Evolutionary conservation across 1,140 invertebrate genomes (phyloP).

Genomic region (Drosophila rufa): DNA sequence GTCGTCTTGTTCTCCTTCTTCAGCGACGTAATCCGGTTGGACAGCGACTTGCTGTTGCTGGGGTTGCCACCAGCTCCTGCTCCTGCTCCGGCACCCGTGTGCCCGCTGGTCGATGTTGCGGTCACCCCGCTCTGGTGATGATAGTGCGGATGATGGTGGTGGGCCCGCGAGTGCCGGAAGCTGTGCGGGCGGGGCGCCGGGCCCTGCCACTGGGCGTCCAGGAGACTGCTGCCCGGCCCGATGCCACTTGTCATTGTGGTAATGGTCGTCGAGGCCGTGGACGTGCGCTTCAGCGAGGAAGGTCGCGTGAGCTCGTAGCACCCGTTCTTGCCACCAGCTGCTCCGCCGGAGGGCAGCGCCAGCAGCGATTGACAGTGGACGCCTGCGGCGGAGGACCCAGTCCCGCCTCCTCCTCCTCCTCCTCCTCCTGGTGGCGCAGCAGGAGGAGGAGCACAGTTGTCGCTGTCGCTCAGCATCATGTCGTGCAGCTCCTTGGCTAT

Average conservation of each 20-base stretch:
- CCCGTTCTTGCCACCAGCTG: constrained; percentile 43
- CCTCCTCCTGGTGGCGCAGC: background rate
- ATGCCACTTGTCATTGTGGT: constrained; percentile 79
- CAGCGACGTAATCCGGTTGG: constrained; percentile 88
- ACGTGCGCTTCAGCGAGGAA: constrained; percentile 73
- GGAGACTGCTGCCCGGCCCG: constrained; percentile 68
- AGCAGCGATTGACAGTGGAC: constrained; percentile 73
- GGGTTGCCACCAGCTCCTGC: constrained; percentile 1
- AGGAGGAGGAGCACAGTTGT: constrained; percentile 45
- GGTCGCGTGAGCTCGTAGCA: constrained; percentile 80
- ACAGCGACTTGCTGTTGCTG: constrained; percentile 70
- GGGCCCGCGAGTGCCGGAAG: constrained; percentile 61
- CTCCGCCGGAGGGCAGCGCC: constrained; percentile 53
- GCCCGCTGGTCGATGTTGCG: constrained; percentile 13
- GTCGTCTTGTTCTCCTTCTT: constrained; percentile 94
- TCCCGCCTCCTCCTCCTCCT: constrained; percentile 8
- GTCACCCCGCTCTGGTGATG: constrained; percentile 47
- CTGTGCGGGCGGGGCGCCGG: constrained; percentile 51
- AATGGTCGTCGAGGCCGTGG: constrained; percentile 76
- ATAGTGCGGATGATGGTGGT: constrained; percentile 55
- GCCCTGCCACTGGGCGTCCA: constrained; percentile 69
- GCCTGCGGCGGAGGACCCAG: constrained; percentile 12
- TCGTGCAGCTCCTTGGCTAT: constrained; percentile 78
- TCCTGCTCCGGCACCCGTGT: constrained; percentile 3
- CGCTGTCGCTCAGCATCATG: constrained; percentile 71